Conservation (phyloP, 2,888 invertebrate species). For the Tetheella fluctuosa region DNA sequence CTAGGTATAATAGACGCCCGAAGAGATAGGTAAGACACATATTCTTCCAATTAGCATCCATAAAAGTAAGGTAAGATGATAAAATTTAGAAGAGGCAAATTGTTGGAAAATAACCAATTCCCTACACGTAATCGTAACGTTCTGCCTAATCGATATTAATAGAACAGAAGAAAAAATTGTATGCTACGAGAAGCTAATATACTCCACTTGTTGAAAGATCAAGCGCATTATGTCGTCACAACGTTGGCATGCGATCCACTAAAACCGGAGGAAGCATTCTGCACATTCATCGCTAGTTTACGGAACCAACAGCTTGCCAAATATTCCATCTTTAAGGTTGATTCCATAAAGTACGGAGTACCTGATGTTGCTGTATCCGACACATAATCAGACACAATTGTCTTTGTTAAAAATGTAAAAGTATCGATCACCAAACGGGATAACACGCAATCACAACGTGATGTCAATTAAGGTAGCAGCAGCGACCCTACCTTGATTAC, state of each 20-base stretch:
- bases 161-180: not conserved
- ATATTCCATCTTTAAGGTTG: slow-evolving; percentile 22
- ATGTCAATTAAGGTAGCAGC: slow-evolving; percentile 25
- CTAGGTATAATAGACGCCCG: not conserved
- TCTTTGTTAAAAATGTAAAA: slow-evolving; percentile 1
- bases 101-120: not conserved
- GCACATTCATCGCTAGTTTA: slow-evolving; percentile 30
- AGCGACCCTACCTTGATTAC: slow-evolving; percentile 22
- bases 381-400: not conserved
- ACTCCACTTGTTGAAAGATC: not conserved
- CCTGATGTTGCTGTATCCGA: not conserved
- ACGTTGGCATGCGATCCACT: slow-evolving; percentile 20
- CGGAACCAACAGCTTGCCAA: slow-evolving; percentile 30
- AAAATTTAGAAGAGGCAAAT: not conserved
- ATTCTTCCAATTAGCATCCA: not conserved
- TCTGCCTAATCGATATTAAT: slow-evolving; percentile 4
- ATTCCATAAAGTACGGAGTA: not conserved
- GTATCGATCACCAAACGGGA: not conserved
- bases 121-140: not conserved
- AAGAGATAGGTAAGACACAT: not conserved
- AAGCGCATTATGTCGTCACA: slow-evolving; percentile 7
- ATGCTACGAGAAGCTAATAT: not conserved
- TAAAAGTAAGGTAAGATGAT: not conserved
- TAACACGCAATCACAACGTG: slow-evolving; percentile 17
- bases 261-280: slow-evolving; percentile 20